Evolutionary conservation across 1,140 invertebrate genomes (phyloP).

Genomic region (Drosophila triauraria): DNA sequence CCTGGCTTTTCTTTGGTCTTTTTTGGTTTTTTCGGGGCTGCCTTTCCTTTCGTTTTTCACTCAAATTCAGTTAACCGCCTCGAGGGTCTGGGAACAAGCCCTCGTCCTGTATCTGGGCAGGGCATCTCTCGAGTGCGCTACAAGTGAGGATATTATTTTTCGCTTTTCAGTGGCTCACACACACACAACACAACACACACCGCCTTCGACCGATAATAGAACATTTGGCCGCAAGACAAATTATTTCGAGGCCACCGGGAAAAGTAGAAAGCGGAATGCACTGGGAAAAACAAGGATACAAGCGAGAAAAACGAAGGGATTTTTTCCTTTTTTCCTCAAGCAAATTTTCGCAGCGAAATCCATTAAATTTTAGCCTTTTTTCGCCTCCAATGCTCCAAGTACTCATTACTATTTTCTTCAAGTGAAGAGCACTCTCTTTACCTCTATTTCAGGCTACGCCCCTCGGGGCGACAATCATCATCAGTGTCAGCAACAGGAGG

Average conservation of each 20-base stretch:
- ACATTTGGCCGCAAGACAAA: slow-evolving; percentile 77
- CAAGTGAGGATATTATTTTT: slow-evolving; percentile 65
- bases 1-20: slow-evolving; percentile 25
- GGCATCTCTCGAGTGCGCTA: slow-evolving; percentile 53
- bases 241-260: slow-evolving; percentile 46
- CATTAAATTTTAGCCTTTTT: too few species aligned
- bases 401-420: neutral
- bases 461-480: slow-evolving; percentile 61
- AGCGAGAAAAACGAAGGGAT: too few species aligned
- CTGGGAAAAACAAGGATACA: neutral
- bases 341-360: too few species aligned
- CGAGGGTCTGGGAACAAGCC: slow-evolving; percentile 19
- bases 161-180: slow-evolving; percentile 33
- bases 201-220: slow-evolving; percentile 65
- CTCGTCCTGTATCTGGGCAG: slow-evolving; percentile 48
- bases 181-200: slow-evolving; percentile 23
- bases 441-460: slow-evolving; percentile 22
- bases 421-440: slow-evolving; percentile 13
- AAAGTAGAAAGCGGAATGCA: slow-evolving; percentile 33
- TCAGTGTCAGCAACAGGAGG: slow-evolving; percentile 75
- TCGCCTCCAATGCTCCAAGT: neutral
- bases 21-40: neutral
- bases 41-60: slow-evolving; percentile 27
- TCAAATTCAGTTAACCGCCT: slow-evolving; percentile 70
- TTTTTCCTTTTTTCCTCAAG: too few species aligned